phyloP scores from a whole-genome alignment of 2,888 invertebrate species.

The Drosophila barbarae region DNA sequence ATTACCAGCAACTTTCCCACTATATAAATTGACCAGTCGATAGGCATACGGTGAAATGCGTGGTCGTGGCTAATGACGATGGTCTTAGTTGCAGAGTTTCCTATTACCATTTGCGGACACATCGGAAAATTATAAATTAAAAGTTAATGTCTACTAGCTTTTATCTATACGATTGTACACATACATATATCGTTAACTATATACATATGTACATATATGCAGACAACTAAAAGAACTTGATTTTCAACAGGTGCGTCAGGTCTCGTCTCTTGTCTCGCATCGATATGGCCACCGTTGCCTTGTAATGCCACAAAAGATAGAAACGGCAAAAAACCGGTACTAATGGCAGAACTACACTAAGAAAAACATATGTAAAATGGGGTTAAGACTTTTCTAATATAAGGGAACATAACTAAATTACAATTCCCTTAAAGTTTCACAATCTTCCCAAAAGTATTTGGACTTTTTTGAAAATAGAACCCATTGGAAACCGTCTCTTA shows the following conservation, averaged over 20 bases:
- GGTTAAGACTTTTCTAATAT: background rate
- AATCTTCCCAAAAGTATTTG: background rate
- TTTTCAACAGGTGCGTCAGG: slow-evolving; percentile 77
- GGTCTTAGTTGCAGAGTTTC: slow-evolving; percentile 8
- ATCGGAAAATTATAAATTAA: slow-evolving; percentile 11
- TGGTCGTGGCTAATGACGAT: slow-evolving; percentile 4
- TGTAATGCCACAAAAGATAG: slow-evolving; percentile 40
- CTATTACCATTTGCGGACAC: slow-evolving; percentile 12
- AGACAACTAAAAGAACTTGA: slow-evolving; percentile 69
- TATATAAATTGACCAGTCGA: background rate
- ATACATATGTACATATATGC: slow-evolving; percentile 1
- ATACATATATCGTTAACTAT: background rate
- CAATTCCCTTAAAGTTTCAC: background rate
- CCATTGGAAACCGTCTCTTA: background rate
- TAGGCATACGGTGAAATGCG: background rate
- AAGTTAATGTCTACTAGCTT: slow-evolving; percentile 6
- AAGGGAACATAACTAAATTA: too few relatives aligned
- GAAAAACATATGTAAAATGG: background rate
- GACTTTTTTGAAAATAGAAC: background rate
- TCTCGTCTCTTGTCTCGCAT: slow-evolving; percentile 49
- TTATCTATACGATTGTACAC: background rate
- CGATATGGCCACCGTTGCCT: slow-evolving; percentile 50
- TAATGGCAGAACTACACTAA: slow-evolving; percentile 45
- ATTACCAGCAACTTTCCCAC: slow-evolving; percentile 1
- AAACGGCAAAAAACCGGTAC: slow-evolving; percentile 57